Conservation (phyloP, 1,140 invertebrate species). For the Zaprionus ornatus region DNA sequence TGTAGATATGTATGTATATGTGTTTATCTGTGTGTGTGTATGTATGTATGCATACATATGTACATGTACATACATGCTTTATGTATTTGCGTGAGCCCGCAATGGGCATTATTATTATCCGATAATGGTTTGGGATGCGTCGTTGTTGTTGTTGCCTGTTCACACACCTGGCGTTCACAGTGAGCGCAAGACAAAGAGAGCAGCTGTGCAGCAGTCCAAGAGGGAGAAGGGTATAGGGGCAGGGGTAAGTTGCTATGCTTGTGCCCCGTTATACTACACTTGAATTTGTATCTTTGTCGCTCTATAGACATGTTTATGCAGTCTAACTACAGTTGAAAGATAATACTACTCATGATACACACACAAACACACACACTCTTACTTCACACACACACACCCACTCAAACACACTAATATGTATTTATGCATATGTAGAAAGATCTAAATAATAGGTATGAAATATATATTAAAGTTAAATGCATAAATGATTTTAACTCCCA, state of each 20-base stretch:
- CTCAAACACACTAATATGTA: neutral
- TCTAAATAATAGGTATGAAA: neutral
- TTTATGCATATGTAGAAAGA: too few relatives aligned
- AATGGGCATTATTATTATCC: conserved; percentile 40
- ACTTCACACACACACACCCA: neutral
- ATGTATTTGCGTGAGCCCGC: conserved; percentile 3
- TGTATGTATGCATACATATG: neutral
- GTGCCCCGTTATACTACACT: neutral
- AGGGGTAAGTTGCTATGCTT: neutral
- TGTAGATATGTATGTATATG: conserved; percentile 28
- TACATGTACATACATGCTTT: neutral
- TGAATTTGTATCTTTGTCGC: neutral
- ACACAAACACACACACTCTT: conserved; percentile 1
- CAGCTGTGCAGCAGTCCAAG: neutral
- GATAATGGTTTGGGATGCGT: conserved; percentile 39
- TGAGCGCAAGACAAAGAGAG: neutral
- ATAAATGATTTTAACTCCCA: neutral
- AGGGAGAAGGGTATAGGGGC: too few relatives aligned
- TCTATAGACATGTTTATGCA: neutral
- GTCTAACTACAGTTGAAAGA: conserved; percentile 1
- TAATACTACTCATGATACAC: neutral
- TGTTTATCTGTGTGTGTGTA: neutral
- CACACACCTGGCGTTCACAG: conserved; percentile 30
- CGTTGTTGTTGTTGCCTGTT: conserved; percentile 12
- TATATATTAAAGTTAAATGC: neutral